phyloP scores from a whole-genome alignment of 2,113 vertebrate species.

The Ictalurus furcatus region DNA sequence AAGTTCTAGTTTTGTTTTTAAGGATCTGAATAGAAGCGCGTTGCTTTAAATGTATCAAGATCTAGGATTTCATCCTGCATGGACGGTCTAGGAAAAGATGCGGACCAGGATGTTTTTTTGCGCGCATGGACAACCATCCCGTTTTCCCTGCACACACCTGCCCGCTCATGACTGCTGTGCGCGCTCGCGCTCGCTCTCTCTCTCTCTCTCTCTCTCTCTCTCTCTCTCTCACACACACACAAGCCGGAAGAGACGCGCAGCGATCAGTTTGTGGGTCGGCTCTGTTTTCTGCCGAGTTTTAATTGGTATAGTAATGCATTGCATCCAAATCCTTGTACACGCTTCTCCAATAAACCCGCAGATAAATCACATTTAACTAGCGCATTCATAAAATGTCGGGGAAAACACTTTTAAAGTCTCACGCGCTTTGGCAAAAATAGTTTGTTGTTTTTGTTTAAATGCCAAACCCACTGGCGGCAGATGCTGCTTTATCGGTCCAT shows the following conservation, averaged over 20 bases:
- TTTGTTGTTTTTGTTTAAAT: constrained; percentile 12
- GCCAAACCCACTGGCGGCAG: not conserved
- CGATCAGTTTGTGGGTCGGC: not conserved
- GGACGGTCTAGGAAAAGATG: not conserved
- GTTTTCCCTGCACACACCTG: constrained; percentile 22
- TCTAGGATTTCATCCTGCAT: not conserved
- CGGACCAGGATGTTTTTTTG: not conserved
- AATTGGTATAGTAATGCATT: not conserved
- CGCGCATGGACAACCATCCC: not conserved
- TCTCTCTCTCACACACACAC: not conserved
- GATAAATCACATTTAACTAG: not conserved
- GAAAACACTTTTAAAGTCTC: not conserved
- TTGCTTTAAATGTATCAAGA: not conserved
- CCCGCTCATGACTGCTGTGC: constrained; percentile 24
- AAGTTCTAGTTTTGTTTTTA: not conserved
- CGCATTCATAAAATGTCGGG: not conserved
- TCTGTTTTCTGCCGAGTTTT: not conserved
- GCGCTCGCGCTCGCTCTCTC: no score
- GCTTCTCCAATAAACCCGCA: not conserved
- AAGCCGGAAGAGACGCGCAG: constrained; percentile 16
- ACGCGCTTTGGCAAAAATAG: constrained; percentile 1
- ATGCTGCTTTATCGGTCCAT: constrained; percentile 20
- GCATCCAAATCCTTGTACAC: no score
- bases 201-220: not conserved
- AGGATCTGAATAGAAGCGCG: not conserved